These are phyloP conservation scores for Agelas oroides DNA, from an alignment of 37 sponge, comb jelly and placozoan species.

Conservation along the genomic window DNA sequence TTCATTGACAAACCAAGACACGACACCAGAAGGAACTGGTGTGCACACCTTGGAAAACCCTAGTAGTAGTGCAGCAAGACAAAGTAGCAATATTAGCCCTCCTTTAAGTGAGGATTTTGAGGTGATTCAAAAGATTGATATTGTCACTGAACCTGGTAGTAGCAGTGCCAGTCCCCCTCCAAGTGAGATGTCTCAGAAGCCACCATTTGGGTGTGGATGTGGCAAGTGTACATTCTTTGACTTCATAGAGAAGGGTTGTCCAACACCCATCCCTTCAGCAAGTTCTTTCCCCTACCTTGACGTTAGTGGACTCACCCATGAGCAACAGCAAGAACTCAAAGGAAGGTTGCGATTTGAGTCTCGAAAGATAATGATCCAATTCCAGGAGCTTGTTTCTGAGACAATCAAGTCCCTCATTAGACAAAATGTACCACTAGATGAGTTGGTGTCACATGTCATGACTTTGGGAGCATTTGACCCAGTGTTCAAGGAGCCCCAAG, in stretches of 20 bases:
- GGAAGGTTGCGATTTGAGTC: neutral
- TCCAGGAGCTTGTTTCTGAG: neutral
- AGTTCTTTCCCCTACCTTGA: constrained; percentile 25
- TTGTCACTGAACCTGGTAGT: too few relatives aligned
- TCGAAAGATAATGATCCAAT: neutral
- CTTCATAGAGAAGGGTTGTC: neutral
- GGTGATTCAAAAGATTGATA: too few relatives aligned
- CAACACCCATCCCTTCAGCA: neutral
- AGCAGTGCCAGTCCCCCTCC: too few relatives aligned
- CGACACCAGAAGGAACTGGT: too few relatives aligned
- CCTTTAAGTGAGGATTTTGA: too few relatives aligned
- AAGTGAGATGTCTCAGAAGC: too few relatives aligned
- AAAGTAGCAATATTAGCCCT: too few relatives aligned
- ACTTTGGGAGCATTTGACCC: neutral
- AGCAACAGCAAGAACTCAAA: neutral
- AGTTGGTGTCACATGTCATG: neutral
- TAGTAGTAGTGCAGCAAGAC: too few relatives aligned
- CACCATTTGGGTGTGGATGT: constrained; percentile 26
- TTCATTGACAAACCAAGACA: too few relatives aligned
- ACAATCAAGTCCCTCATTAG: neutral
- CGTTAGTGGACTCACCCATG: neutral
- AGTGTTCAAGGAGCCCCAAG: neutral
- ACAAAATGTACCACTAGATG: neutral
- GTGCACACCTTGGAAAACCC: too few relatives aligned
- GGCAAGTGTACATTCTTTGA: constrained; percentile 5